Evolutionary conservation across 2,888 invertebrate genomes (phyloP).

Genomic region (Mythimna impura): DNA sequence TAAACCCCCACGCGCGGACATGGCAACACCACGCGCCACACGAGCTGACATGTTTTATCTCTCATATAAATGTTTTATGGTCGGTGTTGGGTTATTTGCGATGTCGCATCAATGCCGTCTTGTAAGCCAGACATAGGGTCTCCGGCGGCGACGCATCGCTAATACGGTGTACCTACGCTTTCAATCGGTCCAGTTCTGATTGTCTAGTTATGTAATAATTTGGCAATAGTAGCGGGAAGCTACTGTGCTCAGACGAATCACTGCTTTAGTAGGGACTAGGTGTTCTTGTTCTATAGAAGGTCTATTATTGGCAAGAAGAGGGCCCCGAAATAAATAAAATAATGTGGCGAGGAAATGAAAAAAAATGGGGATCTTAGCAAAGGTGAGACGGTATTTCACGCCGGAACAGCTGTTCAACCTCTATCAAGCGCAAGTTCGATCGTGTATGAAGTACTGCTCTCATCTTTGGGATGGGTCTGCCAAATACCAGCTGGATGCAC

Average conservation of each 20-base stretch:
- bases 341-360: background rate
- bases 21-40: conserved; percentile 29
- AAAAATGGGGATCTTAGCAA: no score
- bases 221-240: background rate
- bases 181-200: background rate
- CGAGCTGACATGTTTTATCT: conserved; percentile 39
- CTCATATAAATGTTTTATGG: conserved; percentile 52
- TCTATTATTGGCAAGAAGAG: background rate
- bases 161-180: no score
- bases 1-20: conserved; percentile 58
- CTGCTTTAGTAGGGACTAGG: background rate
- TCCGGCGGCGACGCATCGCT: background rate
- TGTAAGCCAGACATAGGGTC: background rate
- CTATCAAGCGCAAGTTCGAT: no score
- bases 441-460: no score
- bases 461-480: no score
- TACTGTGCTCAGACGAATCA: background rate
- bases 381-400: no score
- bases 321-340: background rate
- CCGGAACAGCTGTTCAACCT: no score
- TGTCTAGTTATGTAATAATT: background rate
- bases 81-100: conserved; percentile 32
- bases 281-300: no score
- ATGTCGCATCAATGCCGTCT: conserved; percentile 24
- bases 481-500: no score